Conservation (phyloP, 92 coral and sea anemone genomes). For the Bergia puertoricense region DNA sequence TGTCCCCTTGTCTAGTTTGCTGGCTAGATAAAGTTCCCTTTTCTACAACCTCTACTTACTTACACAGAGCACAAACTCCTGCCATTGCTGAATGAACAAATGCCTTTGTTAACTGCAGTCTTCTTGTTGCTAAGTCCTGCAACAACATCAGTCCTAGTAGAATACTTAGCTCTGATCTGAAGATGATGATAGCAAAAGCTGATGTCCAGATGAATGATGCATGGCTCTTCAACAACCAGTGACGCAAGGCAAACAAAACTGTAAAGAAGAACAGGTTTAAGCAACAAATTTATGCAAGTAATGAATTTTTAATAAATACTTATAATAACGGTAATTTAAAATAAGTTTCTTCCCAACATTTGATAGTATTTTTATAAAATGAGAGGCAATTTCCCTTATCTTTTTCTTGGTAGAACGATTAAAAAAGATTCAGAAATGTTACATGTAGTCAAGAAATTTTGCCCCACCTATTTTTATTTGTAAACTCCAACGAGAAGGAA, state of each 20-base stretch:
- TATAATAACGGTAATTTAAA: background rate
- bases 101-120: constrained; percentile 62
- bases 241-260: constrained; percentile 71
- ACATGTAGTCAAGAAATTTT: no score
- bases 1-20: no score
- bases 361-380: no score
- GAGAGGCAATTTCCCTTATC: no score
- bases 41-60: constrained; percentile 24
- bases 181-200: constrained; percentile 88
- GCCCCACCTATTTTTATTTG: no score
- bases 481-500: no score
- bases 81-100: constrained; percentile 73
- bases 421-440: no score
- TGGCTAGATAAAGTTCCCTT: no score
- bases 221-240: constrained; percentile 76
- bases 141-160: constrained; percentile 79
- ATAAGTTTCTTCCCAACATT: background rate
- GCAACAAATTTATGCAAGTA: background rate
- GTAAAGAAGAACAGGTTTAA: background rate
- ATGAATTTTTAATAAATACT: background rate
- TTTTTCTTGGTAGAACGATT: no score
- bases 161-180: constrained; percentile 85
- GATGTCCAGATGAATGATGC: constrained; percentile 85
- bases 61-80: constrained; percentile 80
- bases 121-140: constrained; percentile 63